phyloP scores from a whole-genome alignment of 2,888 invertebrate genomes.

The Rhorus exstirpatorius region DNA sequence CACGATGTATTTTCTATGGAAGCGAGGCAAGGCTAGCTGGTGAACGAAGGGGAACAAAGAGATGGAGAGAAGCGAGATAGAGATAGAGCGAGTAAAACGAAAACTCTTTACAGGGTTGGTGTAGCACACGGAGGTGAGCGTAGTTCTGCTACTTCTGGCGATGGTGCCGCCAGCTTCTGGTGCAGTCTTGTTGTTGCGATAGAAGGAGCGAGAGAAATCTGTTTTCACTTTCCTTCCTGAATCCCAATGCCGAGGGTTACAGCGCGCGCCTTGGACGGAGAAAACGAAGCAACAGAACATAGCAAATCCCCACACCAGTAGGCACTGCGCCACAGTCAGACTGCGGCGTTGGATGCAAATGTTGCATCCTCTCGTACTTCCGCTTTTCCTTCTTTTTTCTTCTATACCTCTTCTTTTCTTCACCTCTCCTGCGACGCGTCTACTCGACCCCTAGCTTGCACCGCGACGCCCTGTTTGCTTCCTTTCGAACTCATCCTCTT shows the following conservation, averaged over 20 bases:
- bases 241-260: conserved; percentile 75
- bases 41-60: neutral
- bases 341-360: conserved; percentile 77
- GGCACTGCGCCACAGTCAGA: conserved; percentile 74
- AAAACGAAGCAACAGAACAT: conserved; percentile 75
- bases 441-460: conserved; percentile 21
- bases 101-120: no score
- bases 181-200: conserved; percentile 62
- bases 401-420: conserved; percentile 45
- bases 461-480: conserved; percentile 29
- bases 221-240: conserved; percentile 79
- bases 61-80: neutral
- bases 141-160: conserved; percentile 24
- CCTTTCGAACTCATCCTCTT: conserved; percentile 11
- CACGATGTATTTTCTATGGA: no score
- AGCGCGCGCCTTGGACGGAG: conserved; percentile 44
- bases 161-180: conserved; percentile 34
- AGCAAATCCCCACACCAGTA: conserved; percentile 66
- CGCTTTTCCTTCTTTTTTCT: conserved; percentile 36
- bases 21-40: no score
- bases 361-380: conserved; percentile 66
- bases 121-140: conserved; percentile 1
- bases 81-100: neutral
- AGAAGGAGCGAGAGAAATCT: conserved; percentile 74
- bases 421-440: conserved; percentile 23